A percentile compares a stretch with the other conserved stretches of the same genome.
phyloP scores from a whole-genome alignment of 2,113 vertebrate genomes.

The Cheilinus undulatus region DNA sequence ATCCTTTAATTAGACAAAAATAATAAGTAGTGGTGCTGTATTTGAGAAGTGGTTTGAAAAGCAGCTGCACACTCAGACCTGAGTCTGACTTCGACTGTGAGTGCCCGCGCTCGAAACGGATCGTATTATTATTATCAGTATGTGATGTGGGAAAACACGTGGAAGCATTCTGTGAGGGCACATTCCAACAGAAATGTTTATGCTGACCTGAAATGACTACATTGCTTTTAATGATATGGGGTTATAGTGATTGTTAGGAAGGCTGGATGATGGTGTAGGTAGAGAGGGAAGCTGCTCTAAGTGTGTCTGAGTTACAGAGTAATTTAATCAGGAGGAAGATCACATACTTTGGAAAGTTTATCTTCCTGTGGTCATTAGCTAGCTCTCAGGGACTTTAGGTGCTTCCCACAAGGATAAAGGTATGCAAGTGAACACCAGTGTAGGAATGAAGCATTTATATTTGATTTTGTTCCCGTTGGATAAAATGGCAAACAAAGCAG shows the following conservation, averaged over 20 bases:
- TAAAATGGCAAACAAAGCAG: too few species aligned
- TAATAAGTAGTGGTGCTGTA: constrained; percentile 72
- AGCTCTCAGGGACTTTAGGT: constrained; percentile 39
- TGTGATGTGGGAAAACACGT: constrained; percentile 60
- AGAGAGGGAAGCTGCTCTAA: constrained; percentile 35
- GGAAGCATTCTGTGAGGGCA: constrained; percentile 25
- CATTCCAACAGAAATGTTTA: constrained; percentile 34
- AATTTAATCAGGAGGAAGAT: constrained; percentile 64
- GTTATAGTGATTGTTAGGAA: constrained; percentile 32
- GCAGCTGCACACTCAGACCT: constrained; percentile 50
- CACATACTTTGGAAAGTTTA: constrained; percentile 58
- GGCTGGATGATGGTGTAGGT: constrained; percentile 39
- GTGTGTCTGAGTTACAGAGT: constrained; percentile 23
- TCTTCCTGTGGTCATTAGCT: constrained; percentile 62
- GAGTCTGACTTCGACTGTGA: constrained; percentile 36
- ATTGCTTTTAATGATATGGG: constrained; percentile 33
- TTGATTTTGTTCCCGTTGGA: too few species aligned
- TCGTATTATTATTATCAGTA: constrained; percentile 66
- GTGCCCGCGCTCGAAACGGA: constrained; percentile 47
- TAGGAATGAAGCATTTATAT: background rate
- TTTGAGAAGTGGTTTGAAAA: constrained; percentile 64
- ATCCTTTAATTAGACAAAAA: constrained; percentile 76
- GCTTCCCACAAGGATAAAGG: constrained; percentile 38
- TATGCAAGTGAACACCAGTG: constrained; percentile 14
- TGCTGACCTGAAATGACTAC: constrained; percentile 46